phyloP scores from a whole-genome alignment of 2,888 invertebrate genomes.

The Habrosyne pyritoides region DNA sequence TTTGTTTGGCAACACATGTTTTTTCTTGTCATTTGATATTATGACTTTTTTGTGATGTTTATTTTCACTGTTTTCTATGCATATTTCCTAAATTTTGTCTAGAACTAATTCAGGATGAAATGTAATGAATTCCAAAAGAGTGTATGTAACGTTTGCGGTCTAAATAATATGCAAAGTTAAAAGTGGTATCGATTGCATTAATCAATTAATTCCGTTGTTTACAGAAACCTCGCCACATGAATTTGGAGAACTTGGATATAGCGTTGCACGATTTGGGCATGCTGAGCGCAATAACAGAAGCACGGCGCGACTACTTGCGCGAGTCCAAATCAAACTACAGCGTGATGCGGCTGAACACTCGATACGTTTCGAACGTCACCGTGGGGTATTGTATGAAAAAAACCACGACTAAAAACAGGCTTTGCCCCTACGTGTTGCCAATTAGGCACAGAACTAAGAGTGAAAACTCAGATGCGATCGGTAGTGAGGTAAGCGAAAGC shows the following conservation, averaged over 20 bases:
- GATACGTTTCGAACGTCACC: constrained; percentile 85
- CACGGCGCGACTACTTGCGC: constrained; percentile 81
- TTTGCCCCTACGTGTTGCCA: constrained; percentile 84
- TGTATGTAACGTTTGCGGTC: constrained; percentile 46
- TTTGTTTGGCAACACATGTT: constrained; percentile 13
- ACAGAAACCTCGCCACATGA: constrained; percentile 75
- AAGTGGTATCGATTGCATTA: constrained; percentile 31
- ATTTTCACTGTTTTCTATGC: constrained; percentile 71
- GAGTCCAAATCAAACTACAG: constrained; percentile 77
- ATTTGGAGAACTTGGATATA: constrained; percentile 82
- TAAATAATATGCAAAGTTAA: constrained; percentile 15
- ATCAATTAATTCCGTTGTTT: constrained; percentile 58
- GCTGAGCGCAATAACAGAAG: constrained; percentile 84
- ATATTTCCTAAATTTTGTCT: constrained; percentile 54
- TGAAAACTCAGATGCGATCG: constrained; percentile 83
- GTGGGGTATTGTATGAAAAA: constrained; percentile 84
- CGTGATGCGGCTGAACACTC: constrained; percentile 83
- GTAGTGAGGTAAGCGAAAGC: constrained; percentile 62
- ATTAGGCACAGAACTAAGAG: constrained; percentile 85
- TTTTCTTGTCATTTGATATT: constrained; percentile 44
- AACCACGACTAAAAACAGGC: constrained; percentile 79
- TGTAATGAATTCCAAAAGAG: constrained; percentile 68
- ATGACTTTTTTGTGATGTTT: constrained; percentile 82
- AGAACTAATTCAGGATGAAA: constrained; percentile 65
- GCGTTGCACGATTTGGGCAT: constrained; percentile 85